Percentiles rank a stretch among this genome's conserved stretches.
Conservation (phyloP, 1,140 invertebrate species). For the Hycleus cichorii region DNA sequence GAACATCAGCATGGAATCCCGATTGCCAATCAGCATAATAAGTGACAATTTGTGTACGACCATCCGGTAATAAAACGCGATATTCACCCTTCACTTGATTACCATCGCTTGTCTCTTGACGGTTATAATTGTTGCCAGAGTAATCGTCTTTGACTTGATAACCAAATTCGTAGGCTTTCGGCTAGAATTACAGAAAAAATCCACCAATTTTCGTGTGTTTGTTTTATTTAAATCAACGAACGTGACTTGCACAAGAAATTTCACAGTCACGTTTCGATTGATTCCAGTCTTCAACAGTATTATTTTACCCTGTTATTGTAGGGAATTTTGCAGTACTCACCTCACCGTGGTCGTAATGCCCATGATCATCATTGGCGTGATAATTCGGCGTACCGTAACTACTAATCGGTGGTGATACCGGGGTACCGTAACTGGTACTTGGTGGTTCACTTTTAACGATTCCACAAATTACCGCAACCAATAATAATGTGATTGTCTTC, state of each 20-base stretch:
- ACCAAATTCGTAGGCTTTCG: slow-evolving; percentile 70
- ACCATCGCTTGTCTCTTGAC: slow-evolving; percentile 64
- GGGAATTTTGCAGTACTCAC: slow-evolving; percentile 9
- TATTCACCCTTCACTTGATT: slow-evolving; percentile 65
- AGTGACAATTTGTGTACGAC: slow-evolving; percentile 62
- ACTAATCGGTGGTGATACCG: slow-evolving; percentile 20
- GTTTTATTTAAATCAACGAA: too few species aligned
- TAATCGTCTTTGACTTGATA: slow-evolving; percentile 70
- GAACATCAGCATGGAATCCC: slow-evolving; percentile 72
- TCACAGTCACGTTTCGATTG: too few species aligned
- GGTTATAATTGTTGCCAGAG: slow-evolving; percentile 63
- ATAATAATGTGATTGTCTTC: too few species aligned
- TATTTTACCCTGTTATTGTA: neutral
- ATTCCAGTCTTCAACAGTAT: neutral
- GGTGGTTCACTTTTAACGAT: slow-evolving; percentile 23
- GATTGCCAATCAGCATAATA: slow-evolving; percentile 73
- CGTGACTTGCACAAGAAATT: too few species aligned
- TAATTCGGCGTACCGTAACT: slow-evolving; percentile 27
- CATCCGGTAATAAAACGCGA: slow-evolving; percentile 65
- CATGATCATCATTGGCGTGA: slow-evolving; percentile 18
- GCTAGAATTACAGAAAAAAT: slow-evolving; percentile 41
- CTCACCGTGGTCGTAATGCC: slow-evolving; percentile 26
- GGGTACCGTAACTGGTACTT: slow-evolving; percentile 24
- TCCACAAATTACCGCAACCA: too few species aligned
- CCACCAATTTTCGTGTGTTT: too few species aligned